phyloP scores from a whole-genome alignment of 2,797 vertebrate genomes.

The Perodicticus potto region DNA sequence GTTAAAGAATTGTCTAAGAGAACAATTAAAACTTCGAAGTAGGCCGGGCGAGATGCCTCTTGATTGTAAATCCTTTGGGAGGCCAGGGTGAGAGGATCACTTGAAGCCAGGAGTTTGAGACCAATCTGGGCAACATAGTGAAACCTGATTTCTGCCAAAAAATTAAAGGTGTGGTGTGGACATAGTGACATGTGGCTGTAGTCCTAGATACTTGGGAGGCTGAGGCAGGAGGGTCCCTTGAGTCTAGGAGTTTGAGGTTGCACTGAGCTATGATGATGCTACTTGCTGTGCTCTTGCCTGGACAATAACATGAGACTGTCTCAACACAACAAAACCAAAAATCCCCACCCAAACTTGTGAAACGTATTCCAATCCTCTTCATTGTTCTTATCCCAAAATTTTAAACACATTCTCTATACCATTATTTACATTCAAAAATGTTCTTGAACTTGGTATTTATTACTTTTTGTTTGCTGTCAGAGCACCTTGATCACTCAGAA shows the following conservation, averaged over 20 bases:
- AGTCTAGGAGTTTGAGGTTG: neutral
- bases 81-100: neutral
- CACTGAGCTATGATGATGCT: neutral
- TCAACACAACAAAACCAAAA: neutral
- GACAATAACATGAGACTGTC: neutral
- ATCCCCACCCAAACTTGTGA: neutral
- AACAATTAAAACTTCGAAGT: slow-evolving; percentile 13
- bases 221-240: neutral
- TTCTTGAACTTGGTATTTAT: neutral
- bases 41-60: neutral
- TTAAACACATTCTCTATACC: neutral
- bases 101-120: neutral
- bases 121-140: neutral
- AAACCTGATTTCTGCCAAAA: neutral
- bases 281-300: neutral
- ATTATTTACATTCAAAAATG: slow-evolving; percentile 29
- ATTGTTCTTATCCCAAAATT: slow-evolving; percentile 40
- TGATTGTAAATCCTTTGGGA: neutral
- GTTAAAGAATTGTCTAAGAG: neutral
- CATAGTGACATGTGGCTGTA: neutral
- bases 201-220: neutral
- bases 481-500: neutral
- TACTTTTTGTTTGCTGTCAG: slow-evolving; percentile 30
- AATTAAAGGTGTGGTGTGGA: neutral
- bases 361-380: neutral